These are phyloP conservation scores for Cylas formicarius DNA, from an alignment of 1,140 invertebrate genomes.

Conservation along the genomic window DNA sequence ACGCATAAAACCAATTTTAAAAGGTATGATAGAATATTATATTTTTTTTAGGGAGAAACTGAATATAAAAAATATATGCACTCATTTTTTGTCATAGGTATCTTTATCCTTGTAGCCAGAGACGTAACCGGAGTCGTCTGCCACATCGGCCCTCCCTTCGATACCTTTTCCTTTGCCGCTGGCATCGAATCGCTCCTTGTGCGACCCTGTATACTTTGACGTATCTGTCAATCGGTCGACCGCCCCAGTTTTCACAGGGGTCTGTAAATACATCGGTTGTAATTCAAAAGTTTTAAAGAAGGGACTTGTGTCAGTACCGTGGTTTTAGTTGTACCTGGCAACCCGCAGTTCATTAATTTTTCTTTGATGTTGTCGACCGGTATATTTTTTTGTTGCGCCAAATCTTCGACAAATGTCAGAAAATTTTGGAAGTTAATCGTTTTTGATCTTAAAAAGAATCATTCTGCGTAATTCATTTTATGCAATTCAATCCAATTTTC, in stretches of 20 bases:
- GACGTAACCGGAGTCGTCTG: constrained; percentile 78
- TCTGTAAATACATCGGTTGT: constrained; percentile 5
- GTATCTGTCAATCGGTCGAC: constrained; percentile 84
- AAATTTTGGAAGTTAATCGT: constrained; percentile 25
- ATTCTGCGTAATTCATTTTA: no score
- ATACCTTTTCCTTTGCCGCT: constrained; percentile 83
- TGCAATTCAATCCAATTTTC: no score
- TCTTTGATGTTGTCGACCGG: constrained; percentile 45
- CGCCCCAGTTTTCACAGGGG: constrained; percentile 53
- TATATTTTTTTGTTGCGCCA: constrained; percentile 51
- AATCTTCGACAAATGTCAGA: constrained; percentile 46
- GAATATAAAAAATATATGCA: no score
- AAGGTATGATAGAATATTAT: no score
- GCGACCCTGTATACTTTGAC: constrained; percentile 83
- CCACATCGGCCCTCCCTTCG: constrained; percentile 70
- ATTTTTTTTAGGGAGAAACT: no score
- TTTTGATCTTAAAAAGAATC: constrained; percentile 19
- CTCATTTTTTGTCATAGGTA: constrained; percentile 24
- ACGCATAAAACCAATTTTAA: no score
- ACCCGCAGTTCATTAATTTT: constrained; percentile 48
- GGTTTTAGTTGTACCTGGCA: constrained; percentile 41
- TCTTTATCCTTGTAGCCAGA: constrained; percentile 61
- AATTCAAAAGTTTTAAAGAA: neutral
- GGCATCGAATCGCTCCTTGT: constrained; percentile 81
- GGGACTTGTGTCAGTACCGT: constrained; percentile 11